phyloP scores from a whole-genome alignment of 2,113 vertebrate species.

The Brachyhypopomus gauderio region DNA sequence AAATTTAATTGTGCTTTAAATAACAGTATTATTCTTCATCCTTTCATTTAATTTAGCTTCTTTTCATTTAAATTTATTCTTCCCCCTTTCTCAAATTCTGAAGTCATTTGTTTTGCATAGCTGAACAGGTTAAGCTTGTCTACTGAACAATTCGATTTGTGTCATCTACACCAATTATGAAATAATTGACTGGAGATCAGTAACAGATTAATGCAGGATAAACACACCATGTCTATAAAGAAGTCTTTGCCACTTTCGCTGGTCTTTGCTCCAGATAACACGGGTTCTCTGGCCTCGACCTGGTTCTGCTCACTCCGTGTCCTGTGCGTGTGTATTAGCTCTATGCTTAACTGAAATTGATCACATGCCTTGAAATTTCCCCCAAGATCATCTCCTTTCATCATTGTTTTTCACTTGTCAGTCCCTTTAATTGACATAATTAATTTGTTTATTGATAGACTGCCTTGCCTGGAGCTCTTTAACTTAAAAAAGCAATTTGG shows the following conservation, averaged over 20 bases:
- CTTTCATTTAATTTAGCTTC: too few relatives aligned
- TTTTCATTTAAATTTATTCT: too few relatives aligned
- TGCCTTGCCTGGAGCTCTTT: conserved; percentile 52
- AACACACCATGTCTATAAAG: conserved; percentile 3
- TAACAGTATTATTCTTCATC: too few relatives aligned
- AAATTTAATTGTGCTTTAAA: not conserved
- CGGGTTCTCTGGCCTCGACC: conserved; percentile 14
- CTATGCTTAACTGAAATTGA: conserved; percentile 45
- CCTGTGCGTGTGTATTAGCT: conserved; percentile 13
- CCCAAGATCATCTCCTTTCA: conserved; percentile 35
- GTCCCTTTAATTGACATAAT: conserved; percentile 59
- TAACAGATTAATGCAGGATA: conserved; percentile 1
- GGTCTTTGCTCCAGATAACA: conserved; percentile 9
- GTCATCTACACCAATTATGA: conserved; percentile 15
- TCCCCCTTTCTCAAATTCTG: too few relatives aligned
- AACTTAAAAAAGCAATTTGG: conserved; percentile 60
- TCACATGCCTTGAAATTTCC: conserved; percentile 37
- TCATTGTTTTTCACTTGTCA: conserved; percentile 51
- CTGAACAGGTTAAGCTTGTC: not conserved
- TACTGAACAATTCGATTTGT: not conserved
- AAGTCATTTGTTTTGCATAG: too few relatives aligned
- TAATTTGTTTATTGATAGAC: conserved; percentile 64
- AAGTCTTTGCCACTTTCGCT: not conserved
- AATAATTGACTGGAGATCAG: conserved; percentile 19
- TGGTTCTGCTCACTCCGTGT: not conserved